These are phyloP conservation scores for Sorex araneus DNA, from an alignment of 2,113 vertebrate genomes.

Conservation along the genomic window DNA sequence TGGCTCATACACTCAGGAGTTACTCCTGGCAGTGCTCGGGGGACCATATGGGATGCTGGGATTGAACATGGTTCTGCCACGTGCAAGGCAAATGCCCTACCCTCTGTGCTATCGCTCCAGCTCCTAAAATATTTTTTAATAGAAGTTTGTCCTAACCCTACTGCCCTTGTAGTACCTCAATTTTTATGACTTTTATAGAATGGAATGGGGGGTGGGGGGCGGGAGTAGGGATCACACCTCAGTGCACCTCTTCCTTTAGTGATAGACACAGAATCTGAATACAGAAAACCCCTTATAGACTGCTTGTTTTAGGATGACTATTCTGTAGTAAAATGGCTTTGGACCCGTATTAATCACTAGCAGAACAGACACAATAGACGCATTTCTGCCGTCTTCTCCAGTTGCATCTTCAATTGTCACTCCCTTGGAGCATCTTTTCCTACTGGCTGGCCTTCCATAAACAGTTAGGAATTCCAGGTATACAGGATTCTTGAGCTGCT, in stretches of 20 bases:
- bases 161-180: no score
- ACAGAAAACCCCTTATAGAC: neutral
- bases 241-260: neutral
- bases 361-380: neutral
- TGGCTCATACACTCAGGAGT: no score
- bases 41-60: no score
- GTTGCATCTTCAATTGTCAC: neutral
- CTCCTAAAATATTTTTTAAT: no score
- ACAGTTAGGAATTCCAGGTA: neutral
- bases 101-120: no score
- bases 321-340: neutral
- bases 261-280: neutral
- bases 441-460: neutral
- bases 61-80: no score
- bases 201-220: neutral
- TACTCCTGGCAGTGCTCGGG: no score
- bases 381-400: neutral
- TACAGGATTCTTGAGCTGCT: neutral
- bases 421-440: neutral
- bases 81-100: no score
- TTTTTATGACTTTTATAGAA: slow-evolving; percentile 14
- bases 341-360: neutral
- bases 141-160: no score
- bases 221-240: no score
- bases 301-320: neutral